Evolutionary conservation across 2,113 vertebrate species (phyloP).

Genomic region (Nothobranchius kuhntae): DNA sequence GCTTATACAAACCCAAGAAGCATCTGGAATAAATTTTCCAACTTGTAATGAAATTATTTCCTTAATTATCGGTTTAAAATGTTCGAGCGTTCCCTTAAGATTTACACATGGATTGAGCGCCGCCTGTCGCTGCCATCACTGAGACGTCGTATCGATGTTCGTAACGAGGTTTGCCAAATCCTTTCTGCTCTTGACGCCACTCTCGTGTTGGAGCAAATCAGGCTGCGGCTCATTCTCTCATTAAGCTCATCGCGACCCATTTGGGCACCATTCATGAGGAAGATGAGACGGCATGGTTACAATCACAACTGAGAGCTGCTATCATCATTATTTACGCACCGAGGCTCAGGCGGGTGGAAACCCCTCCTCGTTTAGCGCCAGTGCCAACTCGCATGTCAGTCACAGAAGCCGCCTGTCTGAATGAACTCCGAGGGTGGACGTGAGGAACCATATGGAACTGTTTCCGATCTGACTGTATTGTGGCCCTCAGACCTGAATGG

Average conservation of each 20-base stretch:
- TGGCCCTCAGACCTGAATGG: conserved; percentile 58
- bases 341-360: conserved; percentile 46
- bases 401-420: conserved; percentile 50
- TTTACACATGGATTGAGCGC: conserved; percentile 21
- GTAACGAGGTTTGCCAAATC: conserved; percentile 30
- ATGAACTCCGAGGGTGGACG: conserved; percentile 47
- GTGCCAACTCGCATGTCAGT: conserved; percentile 40
- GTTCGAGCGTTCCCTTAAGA: conserved; percentile 8
- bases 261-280: conserved; percentile 30
- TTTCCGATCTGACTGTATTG: conserved; percentile 56
- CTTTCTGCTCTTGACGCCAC: conserved; percentile 20
- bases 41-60: conserved; percentile 24
- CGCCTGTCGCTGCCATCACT: conserved; percentile 1
- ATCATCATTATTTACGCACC: conserved; percentile 51
- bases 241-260: conserved; percentile 43
- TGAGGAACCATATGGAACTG: conserved; percentile 55
- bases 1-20: conserved; percentile 18
- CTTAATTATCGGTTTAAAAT: conserved; percentile 26
- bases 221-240: conserved; percentile 41
- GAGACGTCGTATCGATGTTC: neutral
- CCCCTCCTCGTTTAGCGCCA: conserved; percentile 34
- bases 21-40: neutral
- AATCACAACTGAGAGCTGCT: conserved; percentile 26
- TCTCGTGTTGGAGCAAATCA: conserved; percentile 42
- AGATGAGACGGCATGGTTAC: conserved; percentile 21